These are phyloP conservation scores for Peucedramus taeniatus DNA, from an alignment of 2,113 vertebrate species.

Conservation along the genomic window DNA sequence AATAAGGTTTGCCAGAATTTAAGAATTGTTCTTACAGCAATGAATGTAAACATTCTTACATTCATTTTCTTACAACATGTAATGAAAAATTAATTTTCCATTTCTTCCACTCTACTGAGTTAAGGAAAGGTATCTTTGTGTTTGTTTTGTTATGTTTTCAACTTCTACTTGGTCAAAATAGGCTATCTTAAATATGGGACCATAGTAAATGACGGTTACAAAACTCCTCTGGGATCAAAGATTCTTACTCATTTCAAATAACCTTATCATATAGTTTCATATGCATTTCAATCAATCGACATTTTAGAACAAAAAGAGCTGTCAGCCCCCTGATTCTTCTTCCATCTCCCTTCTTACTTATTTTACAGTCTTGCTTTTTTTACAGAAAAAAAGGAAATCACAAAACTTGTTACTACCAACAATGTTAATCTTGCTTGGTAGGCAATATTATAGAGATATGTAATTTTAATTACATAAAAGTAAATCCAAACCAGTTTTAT, in stretches of 20 bases:
- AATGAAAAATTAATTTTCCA: background rate
- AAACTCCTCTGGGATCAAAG: accelerated
- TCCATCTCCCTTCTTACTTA: background rate
- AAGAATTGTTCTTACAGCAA: background rate
- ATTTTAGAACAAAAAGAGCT: background rate
- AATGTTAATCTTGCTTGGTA: background rate
- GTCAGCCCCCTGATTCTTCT: background rate
- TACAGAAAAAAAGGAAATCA: background rate
- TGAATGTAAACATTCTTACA: too few relatives aligned
- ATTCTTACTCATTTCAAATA: background rate
- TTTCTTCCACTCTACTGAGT: background rate
- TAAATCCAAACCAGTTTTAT: background rate
- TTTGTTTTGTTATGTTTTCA: background rate
- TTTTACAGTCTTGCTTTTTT: background rate
- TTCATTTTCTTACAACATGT: too few relatives aligned
- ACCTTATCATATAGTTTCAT: background rate
- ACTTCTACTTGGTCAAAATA: background rate
- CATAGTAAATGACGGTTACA: background rate
- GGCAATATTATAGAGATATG: background rate
- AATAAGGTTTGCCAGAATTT: background rate
- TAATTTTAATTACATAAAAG: background rate
- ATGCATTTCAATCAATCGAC: background rate
- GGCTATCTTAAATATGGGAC: background rate
- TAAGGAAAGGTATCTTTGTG: background rate
- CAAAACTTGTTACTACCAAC: background rate